Evolutionary conservation across 2,888 invertebrate species (phyloP), one percentile per base, ranked within the genome.

Genomic region (Cephus nigrinus): DNA sequence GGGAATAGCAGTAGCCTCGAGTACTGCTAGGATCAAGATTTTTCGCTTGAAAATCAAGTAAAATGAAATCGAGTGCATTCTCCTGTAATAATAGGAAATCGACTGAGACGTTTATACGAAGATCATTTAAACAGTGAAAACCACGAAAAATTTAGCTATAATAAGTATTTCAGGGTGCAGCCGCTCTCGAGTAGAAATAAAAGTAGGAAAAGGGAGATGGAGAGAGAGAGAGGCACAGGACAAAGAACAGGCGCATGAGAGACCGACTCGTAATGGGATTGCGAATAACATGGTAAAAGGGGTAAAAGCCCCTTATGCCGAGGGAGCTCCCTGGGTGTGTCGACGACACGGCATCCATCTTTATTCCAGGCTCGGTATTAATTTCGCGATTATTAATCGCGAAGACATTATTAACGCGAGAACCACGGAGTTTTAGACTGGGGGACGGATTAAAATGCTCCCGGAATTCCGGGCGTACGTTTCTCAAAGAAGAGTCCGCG

Each of bases 221-320:
- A 36, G 4, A 35, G 72, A 35, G 40, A 73, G n/a, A 5, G 34
- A 11, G 32, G 3, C 3, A 30, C 23, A 73, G 73, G 73, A 73
- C 23, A 33, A 32, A 33, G 34, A 34, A n/a, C 40, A 23, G n/a
- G 73, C 23, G 73, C 34, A 11, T 15, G 73, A 73, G 69, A 79
- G 40, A 68, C 72, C 78, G 78, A 78, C 78, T 76, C 80, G 80
- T 80, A 80, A 80, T 80, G 80, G 80, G 78, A 80, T 80, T 80
- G 80, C 77, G 80, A 80, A 80, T 80, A 80, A 74, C 74, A 76
- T 31, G 78, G 74, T 30, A 72, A 75, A 35, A 75, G 77, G 79
- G 79, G 75, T 75, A 33, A 69, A 76, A 76, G 55, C 76, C 73
- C 40, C 32, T 69, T 69, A 74, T 34, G 68, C 34, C 74, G n/a